Base-by-base conservation (phyloP, 2,797 vertebrate genomes). In the Semaprochilodus insignis region DNA sequence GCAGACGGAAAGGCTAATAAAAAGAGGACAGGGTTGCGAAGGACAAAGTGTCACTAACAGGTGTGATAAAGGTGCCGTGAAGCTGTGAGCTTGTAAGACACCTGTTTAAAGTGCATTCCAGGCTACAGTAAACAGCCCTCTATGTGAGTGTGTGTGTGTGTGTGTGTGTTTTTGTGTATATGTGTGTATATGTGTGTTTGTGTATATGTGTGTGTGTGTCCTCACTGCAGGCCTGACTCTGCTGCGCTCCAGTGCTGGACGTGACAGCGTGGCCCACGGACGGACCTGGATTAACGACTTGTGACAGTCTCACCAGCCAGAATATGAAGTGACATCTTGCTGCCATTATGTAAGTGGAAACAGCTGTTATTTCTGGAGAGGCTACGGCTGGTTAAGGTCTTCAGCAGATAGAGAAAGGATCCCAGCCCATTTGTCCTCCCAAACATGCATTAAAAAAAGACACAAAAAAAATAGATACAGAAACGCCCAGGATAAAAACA, bases 291-390 rank as follows among this genome's bases (percentile, higher is more conserved):
- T 92, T 93, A 94, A 95, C 92, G 90, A 90, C 88, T 92, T 93
- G 91, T 94, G 93, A 95, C 93, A 94, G 92, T 91, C 90, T 93
- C 92, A 91, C 87, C 77, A 94, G 91, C 90, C 91, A 87, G 91
- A 90, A 93, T 93, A 93, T 91, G 91, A 93, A 93, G 92, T 93
- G 92, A 93, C 93, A 90, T 95, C 92, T 92, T 86, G 88, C 90
- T 93, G 93, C 90, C 91, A 90, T 95, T 94, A 93, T 93, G 92
- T 92, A 92, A 95, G 92, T 89, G 92, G 86, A 94, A 95, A 94
- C 94, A 95, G 92, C 92, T 94, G 93, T 91, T 94, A 89, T 92
- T 92, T 88, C 89, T 40, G 85, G 82, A 81, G 85, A 88, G 88
- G 86, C 87, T 90, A 87, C 83, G 80, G 87, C 90, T 93, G 90